Evolutionary conservation across 1,140 invertebrate species (phyloP), one percentile per base, ranked within the genome.

Genomic region (Cepaea nemoralis): DNA sequence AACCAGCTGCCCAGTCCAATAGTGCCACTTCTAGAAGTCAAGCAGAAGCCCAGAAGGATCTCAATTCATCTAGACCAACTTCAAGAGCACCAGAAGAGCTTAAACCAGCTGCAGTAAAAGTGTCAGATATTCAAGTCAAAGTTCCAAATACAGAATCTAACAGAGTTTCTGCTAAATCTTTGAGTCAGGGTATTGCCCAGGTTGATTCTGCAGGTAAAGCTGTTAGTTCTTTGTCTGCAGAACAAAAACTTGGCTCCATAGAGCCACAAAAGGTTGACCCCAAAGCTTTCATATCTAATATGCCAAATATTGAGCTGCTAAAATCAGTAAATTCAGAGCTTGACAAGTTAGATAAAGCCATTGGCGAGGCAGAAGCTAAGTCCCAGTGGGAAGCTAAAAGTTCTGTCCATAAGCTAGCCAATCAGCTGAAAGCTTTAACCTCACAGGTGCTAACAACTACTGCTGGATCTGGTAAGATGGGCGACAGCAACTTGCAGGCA

Each of bases 391-490:
- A 71, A 40, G 31, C 48, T 27, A 73, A 59, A 73, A 39, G 16
- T n/a, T 14, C 48, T 74, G 31, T 82, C 45, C 71, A 76, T 78
- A 27, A 63, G n/a, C 40, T 76, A 63, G 71, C 67, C 59, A 50
- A 45, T 78, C 75, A 79, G 42, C 40, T 74, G 24, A 82, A 77
- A 76, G 67, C 24, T 74, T 66, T 81, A 50, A 82, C 74, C 66
- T 75, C 70, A 50, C 77, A 83, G 76, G 82, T 83, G 27, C 31
- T 55, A 37, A 19, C 31, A 27, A 39, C 59, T 31, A 24, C 22
- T 22, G 33, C 40, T 12, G 82, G 78, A 76, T 59, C 77, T 33
- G 77, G 80, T 27, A 79, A 79, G 12, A 87, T 85, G 83, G 83
- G 81, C 16, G 80, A 81, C 37, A 39, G 69, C 24, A 35, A 67